These are phyloP conservation scores for Abscondita cerata DNA, from an alignment of 2,888 invertebrate genomes.

Conservation along the genomic window DNA sequence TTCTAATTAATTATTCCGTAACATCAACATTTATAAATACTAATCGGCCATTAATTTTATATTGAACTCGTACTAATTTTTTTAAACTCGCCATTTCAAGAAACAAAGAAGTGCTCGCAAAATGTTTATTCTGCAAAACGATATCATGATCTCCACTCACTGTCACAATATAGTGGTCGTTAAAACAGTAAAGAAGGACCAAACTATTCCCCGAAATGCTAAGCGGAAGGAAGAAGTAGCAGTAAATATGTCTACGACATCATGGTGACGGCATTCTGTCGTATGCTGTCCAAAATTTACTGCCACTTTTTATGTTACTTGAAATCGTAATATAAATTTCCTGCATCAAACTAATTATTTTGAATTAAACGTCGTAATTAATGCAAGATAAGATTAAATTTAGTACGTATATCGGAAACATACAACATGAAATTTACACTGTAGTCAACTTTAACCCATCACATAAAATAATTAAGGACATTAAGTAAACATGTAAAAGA, in stretches of 20 bases:
- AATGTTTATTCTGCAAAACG: slow-evolving; percentile 12
- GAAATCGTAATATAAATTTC: slow-evolving; percentile 36
- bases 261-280: slow-evolving; percentile 45
- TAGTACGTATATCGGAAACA: no score
- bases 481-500: no score
- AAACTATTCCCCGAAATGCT: slow-evolving; percentile 43
- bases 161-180: slow-evolving; percentile 35
- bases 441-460: no score
- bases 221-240: slow-evolving; percentile 49
- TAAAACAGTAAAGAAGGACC: slow-evolving; percentile 40
- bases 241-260: slow-evolving; percentile 49
- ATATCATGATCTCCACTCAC: slow-evolving; percentile 19
- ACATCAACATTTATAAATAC: no score
- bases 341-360: slow-evolving; percentile 24
- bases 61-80: no score
- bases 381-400: no score
- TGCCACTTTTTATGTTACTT: slow-evolving; percentile 39
- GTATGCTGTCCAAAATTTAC: slow-evolving; percentile 39
- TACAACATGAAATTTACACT: no score
- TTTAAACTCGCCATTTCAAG: no score
- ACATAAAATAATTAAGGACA: no score
- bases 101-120: slow-evolving; percentile 6
- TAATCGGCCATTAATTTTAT: no score
- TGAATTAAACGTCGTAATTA: background rate
- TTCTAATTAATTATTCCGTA: no score